A percentile compares a stretch with the other conserved stretches of the same genome.
phyloP scores from a whole-genome alignment of 2,797 vertebrate species.

The Mastacembelus armatus region DNA sequence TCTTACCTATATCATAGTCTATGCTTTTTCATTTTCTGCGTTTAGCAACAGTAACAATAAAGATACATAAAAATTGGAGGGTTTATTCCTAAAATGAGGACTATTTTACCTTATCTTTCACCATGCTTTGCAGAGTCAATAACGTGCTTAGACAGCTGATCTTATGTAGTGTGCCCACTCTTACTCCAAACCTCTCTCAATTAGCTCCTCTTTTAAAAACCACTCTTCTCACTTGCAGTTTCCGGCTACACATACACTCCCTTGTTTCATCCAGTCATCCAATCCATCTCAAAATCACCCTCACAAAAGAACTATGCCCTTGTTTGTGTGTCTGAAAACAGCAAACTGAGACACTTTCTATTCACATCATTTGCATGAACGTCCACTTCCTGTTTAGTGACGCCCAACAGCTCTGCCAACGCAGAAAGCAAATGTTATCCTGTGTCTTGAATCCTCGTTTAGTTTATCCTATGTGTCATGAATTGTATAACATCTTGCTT shows the following conservation, averaged over 20 bases:
- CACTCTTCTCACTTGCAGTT: constrained; percentile 73
- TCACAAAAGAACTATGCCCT: constrained; percentile 73
- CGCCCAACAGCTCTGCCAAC: constrained; percentile 48
- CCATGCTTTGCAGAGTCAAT: constrained; percentile 35
- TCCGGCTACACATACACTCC: constrained; percentile 77
- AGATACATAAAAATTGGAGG: background rate
- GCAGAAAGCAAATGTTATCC: constrained; percentile 34
- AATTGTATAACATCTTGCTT: background rate
- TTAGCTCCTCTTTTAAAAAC: constrained; percentile 77
- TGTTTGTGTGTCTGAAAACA: constrained; percentile 77
- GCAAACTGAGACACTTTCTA: constrained; percentile 76
- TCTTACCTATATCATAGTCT: background rate
- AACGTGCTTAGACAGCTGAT: constrained; percentile 56
- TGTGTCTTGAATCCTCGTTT: constrained; percentile 27
- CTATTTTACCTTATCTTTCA: constrained; percentile 12
- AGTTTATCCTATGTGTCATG: constrained; percentile 1
- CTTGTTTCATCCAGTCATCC: constrained; percentile 70
- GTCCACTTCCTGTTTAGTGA: constrained; percentile 64
- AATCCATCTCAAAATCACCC: constrained; percentile 77
- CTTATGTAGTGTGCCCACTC: constrained; percentile 61
- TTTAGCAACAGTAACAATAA: background rate
- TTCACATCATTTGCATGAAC: constrained; percentile 80
- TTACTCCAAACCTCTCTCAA: constrained; percentile 66
- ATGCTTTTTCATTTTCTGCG: constrained; percentile 10
- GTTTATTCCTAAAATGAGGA: background rate